Conservation (phyloP, 2,888 invertebrate species). For the Epirrhoe tristata region DNA sequence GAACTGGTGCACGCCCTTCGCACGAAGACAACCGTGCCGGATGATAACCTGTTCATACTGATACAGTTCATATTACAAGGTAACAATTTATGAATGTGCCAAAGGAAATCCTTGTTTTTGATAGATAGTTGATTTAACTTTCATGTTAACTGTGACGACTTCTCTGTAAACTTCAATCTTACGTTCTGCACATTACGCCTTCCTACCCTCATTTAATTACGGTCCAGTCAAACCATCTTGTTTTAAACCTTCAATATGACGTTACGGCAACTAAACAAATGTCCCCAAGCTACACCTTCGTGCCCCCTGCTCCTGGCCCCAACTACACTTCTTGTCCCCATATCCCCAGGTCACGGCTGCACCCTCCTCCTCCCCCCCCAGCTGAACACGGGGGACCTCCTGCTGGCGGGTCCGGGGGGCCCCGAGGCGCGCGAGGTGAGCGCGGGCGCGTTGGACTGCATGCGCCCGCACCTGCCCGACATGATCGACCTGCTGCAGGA, state of each 20-base stretch:
- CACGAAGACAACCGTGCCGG: conserved; percentile 97
- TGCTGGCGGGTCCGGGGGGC: conserved; percentile 49
- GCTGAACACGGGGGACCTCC: conserved; percentile 59
- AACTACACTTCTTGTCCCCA: neutral
- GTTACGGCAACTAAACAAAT: too few relatives aligned
- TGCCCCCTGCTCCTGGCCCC: too few relatives aligned
- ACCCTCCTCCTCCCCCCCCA: conserved; percentile 89
- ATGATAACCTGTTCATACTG: conserved; percentile 96
- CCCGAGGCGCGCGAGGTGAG: conserved; percentile 84
- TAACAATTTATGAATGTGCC: neutral
- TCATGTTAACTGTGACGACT: too few relatives aligned
- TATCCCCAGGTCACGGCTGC: conserved; percentile 69
- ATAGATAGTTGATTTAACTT: too few relatives aligned
- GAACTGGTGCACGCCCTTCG: conserved; percentile 98
- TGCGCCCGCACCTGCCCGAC: conserved; percentile 96
- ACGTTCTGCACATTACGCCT: too few relatives aligned
- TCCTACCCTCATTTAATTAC: too few relatives aligned
- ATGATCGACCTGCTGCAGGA: conserved; percentile 98
- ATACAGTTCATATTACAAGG: conserved; percentile 95
- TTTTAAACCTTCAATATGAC: too few relatives aligned
- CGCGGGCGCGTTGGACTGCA: conserved; percentile 97
- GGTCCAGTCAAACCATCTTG: too few relatives aligned
- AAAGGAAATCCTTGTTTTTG: too few relatives aligned
- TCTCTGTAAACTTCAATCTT: too few relatives aligned
- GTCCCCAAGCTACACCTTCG: too few relatives aligned